Evolutionary conservation across 1,140 invertebrate species (phyloP), one percentile per base, ranked within the genome.

Genomic region (Littorina saxatilis): DNA sequence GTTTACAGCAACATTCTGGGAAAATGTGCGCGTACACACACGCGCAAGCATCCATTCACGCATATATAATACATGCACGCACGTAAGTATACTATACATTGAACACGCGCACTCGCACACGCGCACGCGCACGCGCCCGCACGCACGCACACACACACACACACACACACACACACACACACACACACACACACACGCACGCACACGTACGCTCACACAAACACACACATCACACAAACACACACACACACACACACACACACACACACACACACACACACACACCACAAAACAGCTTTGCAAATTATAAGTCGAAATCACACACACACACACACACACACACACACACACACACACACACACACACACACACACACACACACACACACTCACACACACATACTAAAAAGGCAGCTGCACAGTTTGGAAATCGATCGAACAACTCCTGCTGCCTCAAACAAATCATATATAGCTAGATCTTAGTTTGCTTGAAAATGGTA

Each of bases 141-240:
- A 35, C 27, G 35, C 63, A 35, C 63, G 29, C 63, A 68, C n/a
- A 68, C 32, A 35, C 63, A 68, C 63, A 39, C 63, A 32, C 29
- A 68, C 63, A 37, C 63, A 68, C 63, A 37, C 63, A 37, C 29
- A 37, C 63, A 68, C 32, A 68, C 63, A 68, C 63, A 35, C 63
- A 68, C 63, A 68, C 32, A 68, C 63, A 68, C 63, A 68, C 29
- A 68, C 63, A 68, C 63, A 68, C 63, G 35, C 29, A 68, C 63
- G 35, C 29, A 68, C 63, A 68, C 29, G 35, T 32, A 68, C 63
- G 35, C 63, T 35, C 63, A 68, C 63, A 68, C 63, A 23, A 4
- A 68, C 23, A 5, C 4, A 68, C 27, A 68, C 23, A 23, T 29
- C 58, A 61, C 58, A 61, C 58, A 23, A 9, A 61, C 58, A 23